A percentile compares a stretch with the other conserved stretches of the same genome.
These are phyloP conservation scores for Dufourea novaeangliae DNA, from an alignment of 1,140 invertebrate species.

Conservation along the genomic window DNA sequence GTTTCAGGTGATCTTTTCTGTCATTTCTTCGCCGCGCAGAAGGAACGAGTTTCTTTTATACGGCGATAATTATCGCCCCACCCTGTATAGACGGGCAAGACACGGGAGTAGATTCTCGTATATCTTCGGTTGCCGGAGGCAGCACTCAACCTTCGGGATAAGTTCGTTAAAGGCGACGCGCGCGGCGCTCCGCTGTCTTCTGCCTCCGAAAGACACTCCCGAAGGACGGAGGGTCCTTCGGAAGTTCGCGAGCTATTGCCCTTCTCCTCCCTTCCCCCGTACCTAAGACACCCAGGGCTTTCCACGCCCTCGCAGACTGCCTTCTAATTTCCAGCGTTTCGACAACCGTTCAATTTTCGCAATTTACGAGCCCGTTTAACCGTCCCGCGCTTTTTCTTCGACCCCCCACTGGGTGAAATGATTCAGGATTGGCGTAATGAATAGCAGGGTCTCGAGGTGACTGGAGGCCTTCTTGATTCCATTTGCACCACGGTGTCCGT, in stretches of 20 bases:
- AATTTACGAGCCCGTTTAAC: slow-evolving; percentile 47
- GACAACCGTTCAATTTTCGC: slow-evolving; percentile 59
- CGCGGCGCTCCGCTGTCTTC: slow-evolving; percentile 48
- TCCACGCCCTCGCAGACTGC: slow-evolving; percentile 24
- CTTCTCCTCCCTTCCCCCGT: slow-evolving; percentile 1
- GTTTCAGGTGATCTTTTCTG: not conserved
- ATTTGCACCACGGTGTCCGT: not conserved
- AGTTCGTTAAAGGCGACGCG: slow-evolving; percentile 73
- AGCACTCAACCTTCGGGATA: slow-evolving; percentile 68
- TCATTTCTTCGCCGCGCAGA: not conserved
- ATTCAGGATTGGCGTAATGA: slow-evolving; percentile 5
- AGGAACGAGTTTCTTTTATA: not conserved
- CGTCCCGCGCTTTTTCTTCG: not conserved
- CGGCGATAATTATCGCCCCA: slow-evolving; percentile 19
- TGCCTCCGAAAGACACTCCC: slow-evolving; percentile 55
- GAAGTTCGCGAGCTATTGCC: slow-evolving; percentile 48
- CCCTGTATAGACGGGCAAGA: slow-evolving; percentile 10
- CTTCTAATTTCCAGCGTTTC: slow-evolving; percentile 60
- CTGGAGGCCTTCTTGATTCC: not conserved
- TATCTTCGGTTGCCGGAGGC: slow-evolving; percentile 48
- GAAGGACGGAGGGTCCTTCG: slow-evolving; percentile 59
- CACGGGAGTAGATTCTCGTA: slow-evolving; percentile 39
- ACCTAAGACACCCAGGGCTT: not conserved
- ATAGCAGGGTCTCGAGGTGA: not conserved
- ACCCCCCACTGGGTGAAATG: not conserved